Conservation (phyloP, 2,888 invertebrate genomes). For the Ischnura elegans region DNA sequence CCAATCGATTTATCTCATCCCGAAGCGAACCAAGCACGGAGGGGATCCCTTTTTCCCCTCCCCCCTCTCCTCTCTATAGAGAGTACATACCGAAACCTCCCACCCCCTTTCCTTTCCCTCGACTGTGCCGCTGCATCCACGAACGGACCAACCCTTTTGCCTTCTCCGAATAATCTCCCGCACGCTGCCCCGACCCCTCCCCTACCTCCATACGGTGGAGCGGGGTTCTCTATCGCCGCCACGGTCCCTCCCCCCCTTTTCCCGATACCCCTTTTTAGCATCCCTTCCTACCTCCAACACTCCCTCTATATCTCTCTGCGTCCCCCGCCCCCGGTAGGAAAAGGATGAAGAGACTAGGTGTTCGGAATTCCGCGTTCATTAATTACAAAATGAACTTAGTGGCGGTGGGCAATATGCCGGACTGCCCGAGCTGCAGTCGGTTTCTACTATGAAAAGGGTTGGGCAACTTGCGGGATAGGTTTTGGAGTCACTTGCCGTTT, state of each 20-base stretch:
- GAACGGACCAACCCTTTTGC: background rate
- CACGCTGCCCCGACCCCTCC: background rate
- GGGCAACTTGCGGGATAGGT: too few species aligned
- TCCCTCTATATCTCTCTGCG: background rate
- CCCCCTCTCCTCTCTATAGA: background rate
- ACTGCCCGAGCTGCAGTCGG: background rate
- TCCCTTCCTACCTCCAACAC: background rate
- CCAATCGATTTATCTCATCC: conserved; percentile 27
- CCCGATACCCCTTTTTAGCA: background rate
- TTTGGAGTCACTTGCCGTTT: too few species aligned
- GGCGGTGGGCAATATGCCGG: conserved; percentile 17
- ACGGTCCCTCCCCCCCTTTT: background rate
- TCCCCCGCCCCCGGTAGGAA: background rate
- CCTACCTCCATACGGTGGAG: background rate
- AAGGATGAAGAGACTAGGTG: conserved; percentile 31
- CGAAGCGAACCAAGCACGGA: background rate
- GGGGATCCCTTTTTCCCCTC: background rate
- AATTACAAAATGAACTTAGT: conserved; percentile 21
- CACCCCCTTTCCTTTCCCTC: background rate
- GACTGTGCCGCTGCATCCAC: background rate
- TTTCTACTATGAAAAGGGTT: too few species aligned
- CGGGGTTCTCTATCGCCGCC: background rate
- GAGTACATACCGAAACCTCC: too few species aligned
- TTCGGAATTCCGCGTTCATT: conserved; percentile 28
- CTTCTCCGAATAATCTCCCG: background rate